Evolutionary conservation across 2,888 invertebrate genomes (phyloP).

Genomic region (Cerastis leucographa): DNA sequence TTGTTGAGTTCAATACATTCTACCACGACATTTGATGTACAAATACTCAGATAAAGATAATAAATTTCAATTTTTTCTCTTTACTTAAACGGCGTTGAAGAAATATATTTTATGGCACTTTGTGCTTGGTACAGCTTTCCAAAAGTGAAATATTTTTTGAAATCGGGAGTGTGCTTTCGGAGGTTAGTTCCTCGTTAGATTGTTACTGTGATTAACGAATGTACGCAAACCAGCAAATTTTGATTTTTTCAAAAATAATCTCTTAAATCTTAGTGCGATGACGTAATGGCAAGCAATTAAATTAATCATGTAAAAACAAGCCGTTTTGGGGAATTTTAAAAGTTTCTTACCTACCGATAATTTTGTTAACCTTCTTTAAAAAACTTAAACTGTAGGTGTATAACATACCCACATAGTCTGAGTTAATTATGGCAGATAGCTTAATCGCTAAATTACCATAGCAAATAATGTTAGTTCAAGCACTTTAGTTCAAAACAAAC

Average conservation of each 20-base stretch:
- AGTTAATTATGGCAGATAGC: slow-evolving; percentile 2
- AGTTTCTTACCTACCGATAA: background rate
- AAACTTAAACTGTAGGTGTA: background rate
- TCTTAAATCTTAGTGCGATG: slow-evolving; percentile 23
- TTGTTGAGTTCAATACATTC: too few relatives aligned
- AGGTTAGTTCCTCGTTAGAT: too few relatives aligned
- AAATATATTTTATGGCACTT: too few relatives aligned
- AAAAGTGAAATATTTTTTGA: too few relatives aligned
- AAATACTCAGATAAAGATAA: too few relatives aligned
- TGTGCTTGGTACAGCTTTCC: too few relatives aligned
- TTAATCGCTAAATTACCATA: background rate
- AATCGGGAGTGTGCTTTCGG: too few relatives aligned
- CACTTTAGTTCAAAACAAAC: slow-evolving; percentile 12
- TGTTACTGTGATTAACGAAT: too few relatives aligned
- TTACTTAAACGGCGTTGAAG: too few relatives aligned
- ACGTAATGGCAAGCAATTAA: slow-evolving; percentile 39
- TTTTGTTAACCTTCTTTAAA: background rate
- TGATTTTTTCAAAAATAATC: background rate
- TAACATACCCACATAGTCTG: background rate
- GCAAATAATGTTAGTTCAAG: background rate
- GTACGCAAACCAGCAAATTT: background rate
- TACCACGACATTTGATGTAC: too few relatives aligned
- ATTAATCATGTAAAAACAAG: background rate
- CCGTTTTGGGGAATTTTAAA: slow-evolving; percentile 1
- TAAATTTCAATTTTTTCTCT: too few relatives aligned